phyloP scores from a whole-genome alignment of 2,113 vertebrate genomes.

The Oryzias curvinotus region DNA sequence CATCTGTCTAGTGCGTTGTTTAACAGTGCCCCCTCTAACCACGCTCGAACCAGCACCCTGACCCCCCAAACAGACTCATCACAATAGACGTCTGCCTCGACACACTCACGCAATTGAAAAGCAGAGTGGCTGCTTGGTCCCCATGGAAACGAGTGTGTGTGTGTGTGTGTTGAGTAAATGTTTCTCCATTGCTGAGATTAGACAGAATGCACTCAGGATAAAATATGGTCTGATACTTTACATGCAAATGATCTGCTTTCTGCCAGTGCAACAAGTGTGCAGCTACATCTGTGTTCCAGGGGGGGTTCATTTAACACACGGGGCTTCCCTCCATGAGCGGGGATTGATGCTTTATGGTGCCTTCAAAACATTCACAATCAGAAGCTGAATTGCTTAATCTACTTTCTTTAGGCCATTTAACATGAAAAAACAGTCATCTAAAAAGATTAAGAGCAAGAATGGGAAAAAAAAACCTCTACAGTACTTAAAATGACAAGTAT shows the following conservation, averaged over 20 bases:
- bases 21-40: slow-evolving; percentile 77
- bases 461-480: too few relatives aligned
- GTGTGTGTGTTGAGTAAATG: slow-evolving; percentile 48
- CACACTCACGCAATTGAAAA: slow-evolving; percentile 83
- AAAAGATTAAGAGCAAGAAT: too few relatives aligned
- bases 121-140: slow-evolving; percentile 81
- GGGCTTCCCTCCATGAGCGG: too few relatives aligned
- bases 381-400: too few relatives aligned
- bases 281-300: neutral
- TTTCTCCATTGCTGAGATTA: slow-evolving; percentile 43
- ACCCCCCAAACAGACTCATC: slow-evolving; percentile 66
- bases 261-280: slow-evolving; percentile 5
- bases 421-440: too few relatives aligned
- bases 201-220: slow-evolving; percentile 27
- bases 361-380: too few relatives aligned
- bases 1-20: slow-evolving; percentile 84
- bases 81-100: slow-evolving; percentile 81
- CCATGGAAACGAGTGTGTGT: slow-evolving; percentile 77
- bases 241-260: slow-evolving; percentile 34
- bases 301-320: neutral
- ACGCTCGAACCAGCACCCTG: slow-evolving; percentile 48
- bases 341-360: neutral
- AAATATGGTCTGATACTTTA: slow-evolving; percentile 14
- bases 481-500: too few relatives aligned
- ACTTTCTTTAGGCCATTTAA: too few relatives aligned